Evolutionary conservation across 1,140 invertebrate genomes (phyloP), one percentile per base, ranked within the genome.

Genomic region (Lepidurus arcticus): DNA sequence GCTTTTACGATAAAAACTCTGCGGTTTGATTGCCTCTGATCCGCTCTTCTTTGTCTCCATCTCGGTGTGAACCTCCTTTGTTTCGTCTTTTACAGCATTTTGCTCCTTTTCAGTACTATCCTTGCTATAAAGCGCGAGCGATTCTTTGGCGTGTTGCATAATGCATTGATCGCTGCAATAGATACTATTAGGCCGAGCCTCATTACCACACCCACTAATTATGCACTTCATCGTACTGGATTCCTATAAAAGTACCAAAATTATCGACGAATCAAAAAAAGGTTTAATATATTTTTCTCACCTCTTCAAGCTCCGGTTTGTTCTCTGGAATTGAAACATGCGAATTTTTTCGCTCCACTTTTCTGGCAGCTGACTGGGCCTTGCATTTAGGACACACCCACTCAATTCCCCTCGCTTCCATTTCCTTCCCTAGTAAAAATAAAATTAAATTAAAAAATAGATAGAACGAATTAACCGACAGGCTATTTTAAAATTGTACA

Each of bases 121-220:
- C 73, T 82, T 82, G 42, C 80, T 80, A 11, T 85, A 75, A 0
- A 83, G 73, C 42, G 82, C 85, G 8, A 92, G 83, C 1, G 91
- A 91, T 79, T 91, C 90, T 81, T 92, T 89, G 1, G 93, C 93
- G 86, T 96, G 93, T 80, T 91, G 91, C 65, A 92, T 86, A 82
- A 97, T 94, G 83, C 95, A 97, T 11, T 89, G 88, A 82, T 95
- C 92, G 81, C 93, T 93, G 83, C 96, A 98, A 85, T 95, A 97
- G 10, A 88, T 82, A 11, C 85, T 95, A 91, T 76, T 91, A 89
- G 81, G 88, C 90, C 80, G 87, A 1, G 91, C 88, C 81, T 89
- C 53, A 53, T 82, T 80, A 78, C 79, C 78, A 78, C 83, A 84
- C 24, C 80, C 80, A 7, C 65, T 42, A 11, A 74, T 77, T 16